These are phyloP conservation scores for Cercopithecus mona DNA, from an alignment of 2,113 vertebrate genomes.

Conservation along the genomic window DNA sequence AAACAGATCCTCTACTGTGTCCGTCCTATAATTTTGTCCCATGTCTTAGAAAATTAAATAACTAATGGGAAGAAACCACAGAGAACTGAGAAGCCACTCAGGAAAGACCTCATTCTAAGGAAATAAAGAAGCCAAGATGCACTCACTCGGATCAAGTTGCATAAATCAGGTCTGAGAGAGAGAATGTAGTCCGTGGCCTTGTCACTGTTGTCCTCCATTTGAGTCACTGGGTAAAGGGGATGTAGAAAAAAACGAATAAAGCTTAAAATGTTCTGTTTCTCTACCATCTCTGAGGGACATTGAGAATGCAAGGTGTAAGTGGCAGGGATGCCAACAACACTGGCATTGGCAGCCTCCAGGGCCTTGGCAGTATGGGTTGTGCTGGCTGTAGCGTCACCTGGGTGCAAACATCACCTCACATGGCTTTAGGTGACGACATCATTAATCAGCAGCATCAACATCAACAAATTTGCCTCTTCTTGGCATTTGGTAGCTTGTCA, in stretches of 20 bases:
- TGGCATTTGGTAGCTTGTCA: background rate
- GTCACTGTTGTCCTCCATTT: background rate
- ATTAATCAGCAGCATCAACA: background rate
- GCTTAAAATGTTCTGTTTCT: background rate
- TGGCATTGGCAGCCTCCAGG: background rate
- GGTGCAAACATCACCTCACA: background rate
- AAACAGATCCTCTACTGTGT: slow-evolving; percentile 6
- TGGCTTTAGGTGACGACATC: background rate
- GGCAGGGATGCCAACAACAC: background rate
- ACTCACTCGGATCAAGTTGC: background rate
- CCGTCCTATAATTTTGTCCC: background rate
- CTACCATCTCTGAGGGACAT: background rate
- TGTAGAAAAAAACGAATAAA: background rate
- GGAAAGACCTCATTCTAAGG: slow-evolving; percentile 51
- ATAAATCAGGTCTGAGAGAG: background rate
- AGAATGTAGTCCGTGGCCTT: background rate
- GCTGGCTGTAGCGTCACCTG: no score
- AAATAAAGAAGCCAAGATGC: background rate
- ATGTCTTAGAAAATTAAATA: slow-evolving; percentile 53
- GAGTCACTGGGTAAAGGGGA: background rate
- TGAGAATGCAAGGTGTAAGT: background rate
- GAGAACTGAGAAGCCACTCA: background rate
- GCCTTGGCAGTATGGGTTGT: no score
- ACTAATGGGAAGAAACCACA: background rate
- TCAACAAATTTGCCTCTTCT: background rate